Percentiles rank a stretch among this genome's conserved stretches.
Evolutionary conservation across 2,888 invertebrate species (phyloP).

Genomic region (Rhorus exstirpatorius): DNA sequence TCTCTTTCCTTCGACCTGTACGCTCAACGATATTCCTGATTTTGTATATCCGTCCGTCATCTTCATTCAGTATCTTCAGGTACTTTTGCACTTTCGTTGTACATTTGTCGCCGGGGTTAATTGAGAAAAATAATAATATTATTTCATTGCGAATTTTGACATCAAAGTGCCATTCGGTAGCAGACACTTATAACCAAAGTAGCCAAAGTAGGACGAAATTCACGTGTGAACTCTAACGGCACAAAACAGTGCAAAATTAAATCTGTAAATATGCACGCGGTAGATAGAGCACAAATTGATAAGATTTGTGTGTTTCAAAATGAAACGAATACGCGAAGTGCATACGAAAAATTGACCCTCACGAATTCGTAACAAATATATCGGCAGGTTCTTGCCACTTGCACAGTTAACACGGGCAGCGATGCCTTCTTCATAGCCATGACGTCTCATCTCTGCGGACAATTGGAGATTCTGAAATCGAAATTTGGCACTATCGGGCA

Average conservation of each 20-base stretch:
- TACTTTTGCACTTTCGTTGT: slow-evolving; percentile 14
- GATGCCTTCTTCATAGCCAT: slow-evolving; percentile 73
- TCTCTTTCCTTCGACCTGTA: slow-evolving; percentile 71
- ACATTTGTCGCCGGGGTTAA: background rate
- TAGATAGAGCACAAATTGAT: no score
- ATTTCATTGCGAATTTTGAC: no score
- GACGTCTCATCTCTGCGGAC: slow-evolving; percentile 76
- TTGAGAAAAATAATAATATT: no score
- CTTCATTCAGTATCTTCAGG: slow-evolving; percentile 65
- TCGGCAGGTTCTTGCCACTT: slow-evolving; percentile 66
- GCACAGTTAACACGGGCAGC: slow-evolving; percentile 69
- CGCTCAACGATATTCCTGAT: slow-evolving; percentile 65
- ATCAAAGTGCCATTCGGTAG: no score
- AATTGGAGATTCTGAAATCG: slow-evolving; percentile 74
- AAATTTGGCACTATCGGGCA: slow-evolving; percentile 65
- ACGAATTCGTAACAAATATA: slow-evolving; percentile 29
- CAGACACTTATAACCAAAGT: no score
- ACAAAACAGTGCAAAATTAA: no score
- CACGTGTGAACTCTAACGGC: no score
- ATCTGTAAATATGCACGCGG: no score
- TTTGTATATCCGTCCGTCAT: slow-evolving; percentile 62
- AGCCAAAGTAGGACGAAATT: no score
- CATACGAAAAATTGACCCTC: background rate
- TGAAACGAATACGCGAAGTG: background rate
- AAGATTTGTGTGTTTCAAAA: no score